phyloP scores from a whole-genome alignment of 1,140 invertebrate species.

The Caenorhabditis remanei region DNA sequence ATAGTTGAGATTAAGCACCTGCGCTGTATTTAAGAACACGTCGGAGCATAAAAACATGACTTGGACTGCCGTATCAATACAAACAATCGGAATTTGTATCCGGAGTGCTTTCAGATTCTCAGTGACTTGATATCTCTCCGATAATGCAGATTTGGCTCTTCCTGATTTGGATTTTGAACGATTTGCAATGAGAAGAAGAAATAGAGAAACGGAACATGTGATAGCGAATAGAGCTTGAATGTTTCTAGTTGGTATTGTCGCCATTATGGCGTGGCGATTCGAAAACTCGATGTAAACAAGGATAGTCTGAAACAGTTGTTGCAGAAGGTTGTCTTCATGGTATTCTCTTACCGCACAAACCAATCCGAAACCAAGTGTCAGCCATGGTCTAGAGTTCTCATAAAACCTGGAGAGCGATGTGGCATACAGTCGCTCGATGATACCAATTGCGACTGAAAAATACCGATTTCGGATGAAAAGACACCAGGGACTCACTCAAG shows the following conservation, averaged over 20 bases:
- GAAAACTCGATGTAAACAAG: constrained; percentile 31
- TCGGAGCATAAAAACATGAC: constrained; percentile 20
- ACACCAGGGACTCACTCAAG: not conserved
- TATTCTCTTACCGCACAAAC: not conserved
- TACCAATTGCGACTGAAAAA: constrained; percentile 24
- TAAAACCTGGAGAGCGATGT: not conserved
- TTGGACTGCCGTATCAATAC: constrained; percentile 12
- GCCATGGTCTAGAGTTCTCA: constrained; percentile 5
- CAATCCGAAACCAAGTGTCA: not conserved
- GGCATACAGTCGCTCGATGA: not conserved
- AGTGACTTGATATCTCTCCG: constrained; percentile 38
- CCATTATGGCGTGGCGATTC: not conserved
- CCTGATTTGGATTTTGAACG: not conserved
- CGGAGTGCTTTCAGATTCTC: constrained; percentile 10
- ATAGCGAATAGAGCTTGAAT: constrained; percentile 24
- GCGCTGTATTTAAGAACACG: not conserved
- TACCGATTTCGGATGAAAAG: not conserved
- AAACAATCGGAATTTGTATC: constrained; percentile 16
- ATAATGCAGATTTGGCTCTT: constrained; percentile 7
- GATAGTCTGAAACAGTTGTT: not conserved
- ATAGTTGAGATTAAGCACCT: constrained; percentile 41
- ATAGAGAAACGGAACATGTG: not conserved
- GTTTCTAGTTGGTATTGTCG: not conserved
- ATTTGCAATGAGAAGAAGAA: not conserved
- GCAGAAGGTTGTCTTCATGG: not conserved